phyloP scores from a whole-genome alignment of 2,888 invertebrate species.

The Onthophagus sagittarius region DNA sequence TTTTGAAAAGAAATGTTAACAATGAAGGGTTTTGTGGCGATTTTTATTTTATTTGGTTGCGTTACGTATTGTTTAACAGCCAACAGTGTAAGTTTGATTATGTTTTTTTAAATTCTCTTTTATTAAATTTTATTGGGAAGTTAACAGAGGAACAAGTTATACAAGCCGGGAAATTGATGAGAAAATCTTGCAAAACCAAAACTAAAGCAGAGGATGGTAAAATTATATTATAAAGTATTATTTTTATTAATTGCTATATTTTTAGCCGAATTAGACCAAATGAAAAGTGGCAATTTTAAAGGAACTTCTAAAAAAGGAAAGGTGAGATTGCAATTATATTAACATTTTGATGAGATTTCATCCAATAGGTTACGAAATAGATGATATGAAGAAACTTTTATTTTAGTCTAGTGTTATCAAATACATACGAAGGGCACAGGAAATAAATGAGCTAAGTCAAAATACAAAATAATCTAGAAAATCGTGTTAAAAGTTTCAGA shows the following conservation, averaged over 20 bases:
- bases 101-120: neutral
- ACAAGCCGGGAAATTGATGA: conserved; percentile 15
- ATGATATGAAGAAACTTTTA: too few relatives aligned
- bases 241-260: neutral
- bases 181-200: conserved; percentile 18
- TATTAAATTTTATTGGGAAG: conserved; percentile 7
- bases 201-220: conserved; percentile 7
- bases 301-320: neutral
- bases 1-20: neutral
- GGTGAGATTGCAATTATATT: neutral
- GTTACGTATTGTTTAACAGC: neutral
- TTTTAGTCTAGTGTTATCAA: too few relatives aligned
- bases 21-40: neutral
- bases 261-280: conserved; percentile 18
- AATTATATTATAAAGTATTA: neutral
- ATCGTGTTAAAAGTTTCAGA: too few relatives aligned
- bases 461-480: too few relatives aligned
- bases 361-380: neutral
- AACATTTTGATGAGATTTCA: neutral
- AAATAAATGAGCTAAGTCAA: too few relatives aligned
- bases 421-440: too few relatives aligned
- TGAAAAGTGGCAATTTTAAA: conserved; percentile 16
- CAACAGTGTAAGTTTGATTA: neutral
- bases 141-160: conserved; percentile 19
- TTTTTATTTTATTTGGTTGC: neutral